Percentiles rank a stretch among this genome's conserved stretches.
These are phyloP conservation scores for Notothenia rossii DNA, from an alignment of 2,113 vertebrate genomes.

Conservation along the genomic window DNA sequence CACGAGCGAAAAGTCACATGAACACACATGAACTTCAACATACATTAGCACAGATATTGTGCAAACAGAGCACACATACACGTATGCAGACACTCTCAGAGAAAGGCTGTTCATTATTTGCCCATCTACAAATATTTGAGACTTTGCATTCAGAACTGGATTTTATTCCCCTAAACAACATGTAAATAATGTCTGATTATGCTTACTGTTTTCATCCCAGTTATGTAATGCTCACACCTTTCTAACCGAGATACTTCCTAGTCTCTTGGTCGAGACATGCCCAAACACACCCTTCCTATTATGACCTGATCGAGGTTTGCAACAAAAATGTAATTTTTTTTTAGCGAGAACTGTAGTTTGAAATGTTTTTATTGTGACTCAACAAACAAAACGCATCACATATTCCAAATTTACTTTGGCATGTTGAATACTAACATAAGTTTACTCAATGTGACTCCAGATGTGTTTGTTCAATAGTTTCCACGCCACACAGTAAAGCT, in stretches of 20 bases:
- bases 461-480: constrained; percentile 40
- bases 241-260: no score
- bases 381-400: neutral
- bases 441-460: neutral
- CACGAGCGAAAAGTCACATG: constrained; percentile 40
- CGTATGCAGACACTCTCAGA: neutral
- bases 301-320: no score
- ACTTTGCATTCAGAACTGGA: constrained; percentile 9
- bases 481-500: neutral
- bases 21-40: neutral
- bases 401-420: neutral
- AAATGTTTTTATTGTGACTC: neutral
- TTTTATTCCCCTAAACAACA: constrained; percentile 19
- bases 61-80: constrained; percentile 10
- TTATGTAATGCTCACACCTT: neutral
- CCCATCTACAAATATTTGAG: neutral
- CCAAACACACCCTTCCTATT: neutral
- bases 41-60: constrained; percentile 14
- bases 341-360: neutral
- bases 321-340: neutral
- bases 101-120: neutral
- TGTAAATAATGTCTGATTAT: neutral
- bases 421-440: constrained; percentile 12
- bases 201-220: neutral
- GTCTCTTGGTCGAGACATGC: neutral